Evolutionary conservation across 2,888 invertebrate genomes (phyloP), one percentile per base, ranked within the genome.

Genomic region (Eumerus sabulonum): DNA sequence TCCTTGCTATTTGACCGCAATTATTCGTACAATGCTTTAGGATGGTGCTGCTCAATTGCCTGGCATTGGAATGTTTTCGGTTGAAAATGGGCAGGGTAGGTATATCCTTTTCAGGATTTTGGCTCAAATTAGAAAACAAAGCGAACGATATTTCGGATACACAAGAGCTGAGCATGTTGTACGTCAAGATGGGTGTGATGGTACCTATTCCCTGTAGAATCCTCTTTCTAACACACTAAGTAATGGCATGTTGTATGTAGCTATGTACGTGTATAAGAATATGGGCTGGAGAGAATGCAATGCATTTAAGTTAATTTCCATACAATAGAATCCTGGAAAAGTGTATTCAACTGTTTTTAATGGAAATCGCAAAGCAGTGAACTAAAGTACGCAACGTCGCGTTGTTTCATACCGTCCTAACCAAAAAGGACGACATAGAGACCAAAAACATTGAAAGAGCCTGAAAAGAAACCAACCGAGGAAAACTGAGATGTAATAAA

Each of bases 21-120:
- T 79, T 74, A 79, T 74, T 79, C 64, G 74, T 63, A 64, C 74
- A 79, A 79, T 79, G 79, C 79, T 48, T 73, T 73, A 67, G 59
- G 63, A 63, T 63, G 73, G 54, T 53, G 67, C 63, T 63, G 38
- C 53, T 42, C 68, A 53, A 73, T 79, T 72, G 72, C 62, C 73
- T 59, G 36, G 42, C 67, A 53, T 73, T 59, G 68, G 19, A 64
- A 56, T 70, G 74, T 13, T 54, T 2, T 27, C 7, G 27, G 27
- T 27, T 27, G 27, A 7, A 27, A 27, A 27, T 27, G 27, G 27
- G 27, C 27, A 7, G 27, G 27, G 27, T 27, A 27, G 27, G 27
- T 74, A 79, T 70, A 64, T 64, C 54, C 68, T 73, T 73, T 77
- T 72, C 57, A 56, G 72, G 53, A 73, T 73, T 77, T 73, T 17